These are phyloP conservation scores for Rhodinocichla rosea DNA, from an alignment of 2,113 vertebrate genomes.

Conservation along the genomic window DNA sequence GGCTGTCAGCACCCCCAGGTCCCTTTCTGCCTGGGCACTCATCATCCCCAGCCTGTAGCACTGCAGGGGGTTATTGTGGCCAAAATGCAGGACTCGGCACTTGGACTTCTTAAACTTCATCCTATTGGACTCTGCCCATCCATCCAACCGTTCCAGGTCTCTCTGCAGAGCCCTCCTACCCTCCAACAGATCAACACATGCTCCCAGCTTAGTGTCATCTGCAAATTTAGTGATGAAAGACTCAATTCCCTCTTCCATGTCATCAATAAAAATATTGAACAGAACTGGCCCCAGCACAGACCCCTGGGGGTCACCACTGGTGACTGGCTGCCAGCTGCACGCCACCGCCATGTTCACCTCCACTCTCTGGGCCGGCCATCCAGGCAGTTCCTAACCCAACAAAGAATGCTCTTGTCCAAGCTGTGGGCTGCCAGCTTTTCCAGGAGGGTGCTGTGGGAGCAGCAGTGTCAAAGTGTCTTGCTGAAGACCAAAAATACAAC, in stretches of 20 bases:
- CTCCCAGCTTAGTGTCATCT: neutral
- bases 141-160: neutral
- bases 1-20: neutral
- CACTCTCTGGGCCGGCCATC: rapidly evolving
- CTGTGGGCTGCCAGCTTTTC: neutral
- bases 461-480: neutral
- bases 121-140: neutral
- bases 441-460: neutral
- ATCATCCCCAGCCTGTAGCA: rapidly evolving
- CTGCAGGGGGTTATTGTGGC: neutral
- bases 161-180: neutral
- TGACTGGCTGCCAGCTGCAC: rapidly evolving
- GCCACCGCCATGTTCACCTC: neutral
- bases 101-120: neutral
- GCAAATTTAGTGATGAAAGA: neutral
- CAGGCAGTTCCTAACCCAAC: neutral
- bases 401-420: neutral
- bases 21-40: neutral
- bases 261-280: neutral
- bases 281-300: neutral
- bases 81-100: neutral
- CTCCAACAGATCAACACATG: rapidly evolving
- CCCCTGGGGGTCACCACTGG: neutral
- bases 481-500: neutral
- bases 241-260: neutral